Evolutionary conservation across 2,888 invertebrate genomes (phyloP).

Genomic region (Reticulitermes lucifugus): DNA sequence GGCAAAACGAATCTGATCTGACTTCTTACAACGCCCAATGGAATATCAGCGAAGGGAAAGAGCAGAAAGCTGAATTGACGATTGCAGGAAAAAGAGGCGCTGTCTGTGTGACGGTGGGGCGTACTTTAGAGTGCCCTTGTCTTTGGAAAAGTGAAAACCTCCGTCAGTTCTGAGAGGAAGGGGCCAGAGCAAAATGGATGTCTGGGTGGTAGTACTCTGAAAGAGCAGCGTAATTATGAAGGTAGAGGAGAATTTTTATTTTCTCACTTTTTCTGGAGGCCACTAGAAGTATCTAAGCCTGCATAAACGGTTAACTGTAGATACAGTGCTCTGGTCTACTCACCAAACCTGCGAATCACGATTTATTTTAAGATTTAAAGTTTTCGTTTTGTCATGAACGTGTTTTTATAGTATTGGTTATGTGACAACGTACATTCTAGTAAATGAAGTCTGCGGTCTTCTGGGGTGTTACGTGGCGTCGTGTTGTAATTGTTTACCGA

Average conservation of each 20-base stretch:
- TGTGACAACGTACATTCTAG: too few species aligned
- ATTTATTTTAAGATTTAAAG: too few species aligned
- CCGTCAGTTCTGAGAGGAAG: conserved; percentile 1
- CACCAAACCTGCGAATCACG: too few species aligned
- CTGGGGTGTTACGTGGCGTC: too few species aligned
- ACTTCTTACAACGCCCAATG: conserved; percentile 35
- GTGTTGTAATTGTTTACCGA: too few species aligned
- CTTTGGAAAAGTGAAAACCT: conserved; percentile 40
- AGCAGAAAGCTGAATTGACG: conserved; percentile 8
- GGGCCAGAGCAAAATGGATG: conserved; percentile 39
- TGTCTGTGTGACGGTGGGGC: not conserved
- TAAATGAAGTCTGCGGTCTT: too few species aligned
- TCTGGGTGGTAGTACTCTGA: not conserved
- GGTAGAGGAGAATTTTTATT: conserved; percentile 12
- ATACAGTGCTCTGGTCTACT: too few species aligned
- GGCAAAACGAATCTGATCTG: conserved; percentile 26
- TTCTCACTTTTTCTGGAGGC: not conserved
- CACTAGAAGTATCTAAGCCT: not conserved
- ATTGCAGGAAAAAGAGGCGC: not conserved
- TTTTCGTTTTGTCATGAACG: too few species aligned
- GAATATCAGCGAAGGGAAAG: conserved; percentile 16
- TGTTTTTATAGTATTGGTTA: too few species aligned
- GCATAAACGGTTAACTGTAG: too few species aligned
- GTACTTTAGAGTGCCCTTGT: conserved; percentile 12
- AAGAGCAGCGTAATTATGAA: conserved; percentile 31